phyloP scores from a whole-genome alignment of 2,113 vertebrate genomes.

The Vicugna pacos region DNA sequence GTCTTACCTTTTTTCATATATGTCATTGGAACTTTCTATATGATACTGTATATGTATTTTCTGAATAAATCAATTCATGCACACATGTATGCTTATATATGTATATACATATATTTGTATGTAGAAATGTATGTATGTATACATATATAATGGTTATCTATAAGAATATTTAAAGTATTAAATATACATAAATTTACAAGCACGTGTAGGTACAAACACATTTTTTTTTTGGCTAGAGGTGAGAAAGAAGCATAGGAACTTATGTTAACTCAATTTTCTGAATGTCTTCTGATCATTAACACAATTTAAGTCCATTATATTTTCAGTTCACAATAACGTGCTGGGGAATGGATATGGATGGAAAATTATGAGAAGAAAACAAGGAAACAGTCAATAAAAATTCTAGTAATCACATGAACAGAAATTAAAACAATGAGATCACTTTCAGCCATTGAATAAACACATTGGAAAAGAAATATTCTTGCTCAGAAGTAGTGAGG shows the following conservation, averaged over 20 bases:
- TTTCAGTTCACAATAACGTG: background rate
- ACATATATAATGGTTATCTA: background rate
- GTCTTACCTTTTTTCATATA: background rate
- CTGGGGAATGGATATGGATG: background rate
- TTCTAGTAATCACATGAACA: background rate
- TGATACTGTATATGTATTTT: background rate
- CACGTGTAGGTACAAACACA: no score
- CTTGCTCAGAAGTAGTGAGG: background rate
- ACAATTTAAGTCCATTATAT: background rate
- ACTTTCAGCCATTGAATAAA: conserved; percentile 9
- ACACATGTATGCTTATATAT: background rate
- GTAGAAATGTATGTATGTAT: background rate
- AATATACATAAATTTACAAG: background rate
- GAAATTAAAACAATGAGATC: conserved; percentile 27
- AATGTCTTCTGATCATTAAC: background rate
- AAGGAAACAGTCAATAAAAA: background rate
- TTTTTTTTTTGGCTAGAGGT: background rate
- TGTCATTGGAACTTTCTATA: background rate
- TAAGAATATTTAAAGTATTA: background rate
- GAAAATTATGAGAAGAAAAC: background rate
- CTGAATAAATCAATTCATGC: background rate
- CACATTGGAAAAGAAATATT: conserved; percentile 7
- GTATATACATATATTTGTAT: background rate
- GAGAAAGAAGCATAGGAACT: background rate
- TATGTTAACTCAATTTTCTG: background rate